Evolutionary conservation across 1,140 invertebrate genomes (phyloP).

Genomic region (Caerostris extrusa): DNA sequence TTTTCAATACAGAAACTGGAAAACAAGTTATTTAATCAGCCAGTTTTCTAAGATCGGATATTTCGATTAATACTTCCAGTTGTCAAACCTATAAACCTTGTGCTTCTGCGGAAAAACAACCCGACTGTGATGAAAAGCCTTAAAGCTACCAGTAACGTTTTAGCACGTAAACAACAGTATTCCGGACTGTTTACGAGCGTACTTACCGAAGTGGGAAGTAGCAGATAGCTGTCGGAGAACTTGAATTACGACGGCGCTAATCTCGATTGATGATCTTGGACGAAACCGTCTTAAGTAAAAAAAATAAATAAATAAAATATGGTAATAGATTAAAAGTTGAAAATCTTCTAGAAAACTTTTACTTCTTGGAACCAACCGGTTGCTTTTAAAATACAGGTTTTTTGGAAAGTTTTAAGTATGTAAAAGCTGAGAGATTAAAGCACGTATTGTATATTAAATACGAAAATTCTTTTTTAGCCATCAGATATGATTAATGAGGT

Average conservation of each 20-base stretch:
- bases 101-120: neutral
- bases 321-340: too few relatives aligned
- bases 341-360: neutral
- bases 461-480: too few relatives aligned
- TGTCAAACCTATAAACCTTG: neutral
- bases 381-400: neutral
- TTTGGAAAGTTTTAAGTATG: too few relatives aligned
- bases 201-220: neutral
- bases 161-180: neutral
- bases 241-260: neutral
- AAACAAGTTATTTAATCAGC: neutral
- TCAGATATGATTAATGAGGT: too few relatives aligned
- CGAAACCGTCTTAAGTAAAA: neutral
- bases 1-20: neutral
- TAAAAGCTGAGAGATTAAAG: too few relatives aligned
- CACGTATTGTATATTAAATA: too few relatives aligned
- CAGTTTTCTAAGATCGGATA: neutral
- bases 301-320: neutral
- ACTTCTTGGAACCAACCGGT: neutral
- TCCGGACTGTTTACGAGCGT: neutral
- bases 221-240: neutral
- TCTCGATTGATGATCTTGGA: neutral
- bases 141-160: conserved; percentile 5
- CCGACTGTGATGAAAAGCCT: neutral
- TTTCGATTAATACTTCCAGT: neutral